phyloP scores from a whole-genome alignment of 1,140 invertebrate genomes.

The Pollicipes pollicipes region DNA sequence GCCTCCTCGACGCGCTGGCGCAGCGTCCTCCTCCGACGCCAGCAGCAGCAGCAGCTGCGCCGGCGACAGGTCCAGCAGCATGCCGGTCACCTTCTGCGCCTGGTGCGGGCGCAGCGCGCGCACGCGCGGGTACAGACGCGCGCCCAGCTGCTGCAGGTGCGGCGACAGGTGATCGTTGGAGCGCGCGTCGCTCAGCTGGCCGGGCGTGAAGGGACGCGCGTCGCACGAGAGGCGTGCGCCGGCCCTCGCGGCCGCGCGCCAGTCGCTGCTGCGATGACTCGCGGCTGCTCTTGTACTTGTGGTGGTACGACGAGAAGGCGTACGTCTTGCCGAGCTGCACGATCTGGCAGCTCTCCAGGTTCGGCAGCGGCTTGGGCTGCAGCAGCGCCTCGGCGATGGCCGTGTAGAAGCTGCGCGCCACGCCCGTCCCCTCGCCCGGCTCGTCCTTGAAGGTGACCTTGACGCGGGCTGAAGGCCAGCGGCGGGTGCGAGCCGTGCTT shows the following conservation, averaged over 20 bases:
- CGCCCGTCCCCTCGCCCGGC: constrained; percentile 97
- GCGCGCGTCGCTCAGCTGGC: constrained; percentile 29
- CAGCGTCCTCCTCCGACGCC: constrained; percentile 82
- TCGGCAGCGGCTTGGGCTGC: constrained; percentile 80
- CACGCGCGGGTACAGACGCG: constrained; percentile 72
- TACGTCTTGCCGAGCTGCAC: constrained; percentile 23
- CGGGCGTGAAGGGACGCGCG: constrained; percentile 42
- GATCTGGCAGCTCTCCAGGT: constrained; percentile 49
- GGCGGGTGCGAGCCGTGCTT: constrained; percentile 60
- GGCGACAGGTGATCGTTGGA: constrained; percentile 67
- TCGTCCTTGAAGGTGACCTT: constrained; percentile 94
- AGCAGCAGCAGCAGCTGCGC: constrained; percentile 74
- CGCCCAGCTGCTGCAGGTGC: constrained; percentile 80
- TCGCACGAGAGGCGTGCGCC: constrained; percentile 44
- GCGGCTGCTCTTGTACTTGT: background rate
- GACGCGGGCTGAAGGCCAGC: constrained; percentile 77
- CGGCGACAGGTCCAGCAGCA: constrained; percentile 86
- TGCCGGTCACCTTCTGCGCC: constrained; percentile 92
- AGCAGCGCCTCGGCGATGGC: constrained; percentile 88
- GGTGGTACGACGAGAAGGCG: constrained; percentile 6
- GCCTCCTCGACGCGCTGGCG: constrained; percentile 85
- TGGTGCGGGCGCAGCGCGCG: constrained; percentile 60
- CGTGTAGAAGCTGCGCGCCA: constrained; percentile 94
- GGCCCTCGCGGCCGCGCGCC: constrained; percentile 32
- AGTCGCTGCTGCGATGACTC: constrained; percentile 13